Evolutionary conservation across 2,113 vertebrate species (phyloP), one percentile per base, ranked within the genome.

Genomic region (Megaceryle maxima): DNA sequence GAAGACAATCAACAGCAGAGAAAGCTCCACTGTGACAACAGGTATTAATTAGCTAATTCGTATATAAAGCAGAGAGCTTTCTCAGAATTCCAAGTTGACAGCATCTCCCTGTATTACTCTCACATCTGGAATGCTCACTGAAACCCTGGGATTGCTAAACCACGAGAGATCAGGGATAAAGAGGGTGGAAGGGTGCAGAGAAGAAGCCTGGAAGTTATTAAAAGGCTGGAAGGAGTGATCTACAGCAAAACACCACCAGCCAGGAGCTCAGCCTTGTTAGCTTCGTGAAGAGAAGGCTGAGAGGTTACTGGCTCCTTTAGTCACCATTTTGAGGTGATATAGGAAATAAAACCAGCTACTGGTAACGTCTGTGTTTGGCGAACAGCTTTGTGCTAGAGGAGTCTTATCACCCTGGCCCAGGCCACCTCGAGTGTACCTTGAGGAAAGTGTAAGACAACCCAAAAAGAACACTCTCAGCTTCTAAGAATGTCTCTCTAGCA

Each of bases 291-390:
- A 37, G 37, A 37, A 37, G 37, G 37, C 37, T 8, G 37, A 37
- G 37, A 37, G 37, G 37, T 37, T 37, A 37, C 37, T 37, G 37
- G 37, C 37, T 37, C 37, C 60, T 78, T 19, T 0, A 13, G 35
- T 6, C 12, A 17, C 12, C 9, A 3, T 26, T 64, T 43, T 3
- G 21, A 51, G 31, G 0, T 6, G 17, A 62, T 3, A 10, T 0
- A 37, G 12, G 43, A 44, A 57, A 62, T 2, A 12, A 84, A 87
- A 48, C 1, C 51, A 72, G n/a, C 21, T 37, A 2, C 35, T 51
- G 35, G 0, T 4, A 10, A 20, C 1, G 1, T 33, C 4, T 48
- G 41, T 26, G 53, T n/a, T 6, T 9, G 29, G 31, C 14, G 9
- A 83, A 50, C 2, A 14, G 13, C 2, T 39, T n/a, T 50, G 56